Base-by-base conservation (phyloP, 2,888 invertebrate genomes). In the Hirtodrosophila cameraria region DNA sequence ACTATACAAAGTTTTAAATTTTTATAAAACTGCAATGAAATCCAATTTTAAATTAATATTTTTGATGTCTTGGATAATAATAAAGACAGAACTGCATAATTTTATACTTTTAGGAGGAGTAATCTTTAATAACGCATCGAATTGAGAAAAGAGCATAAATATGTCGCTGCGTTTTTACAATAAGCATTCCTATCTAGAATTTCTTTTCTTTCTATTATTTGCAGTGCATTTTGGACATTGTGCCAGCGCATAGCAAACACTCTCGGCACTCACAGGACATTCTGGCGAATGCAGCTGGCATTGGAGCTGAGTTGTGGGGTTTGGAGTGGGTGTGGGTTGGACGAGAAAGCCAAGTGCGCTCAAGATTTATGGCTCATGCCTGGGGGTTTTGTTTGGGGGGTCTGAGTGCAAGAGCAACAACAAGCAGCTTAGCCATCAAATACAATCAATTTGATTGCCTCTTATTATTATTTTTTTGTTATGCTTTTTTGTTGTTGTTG, bases 361-460 rank as follows among this genome's bases (percentile, higher is more conserved):
- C 49, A 79, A 85, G 80, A 80, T 80, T 80, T 80, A 80, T 85
- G 86, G 76, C 83, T 67, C 43, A 73, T 67, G 80, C 59, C 42
- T 27, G 28, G 46, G 50, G 45, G 43, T 41, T 49, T 55, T 62
- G 43, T 57, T 63, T 33, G 55, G 18, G 45, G 36, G 2, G 38
- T 28, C n/a, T n/a, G 43, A 31, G 2, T 12, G 33, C 25, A 28
- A 31, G 28, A 35, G 35, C 28, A 35, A 12, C 16, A 31, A 30
- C 39, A 52, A 39, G n/a, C 18, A 23, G 27, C 35, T 48, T 52
- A 49, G 75, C 83, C 69, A 80, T 82, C 86, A 82, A 79, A 85
- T 82, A 85, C 66, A 80, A 80, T 80, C 85, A 85, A 80, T 75
- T 82, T 80, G 80, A 80, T 85, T 85, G 85, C 72, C 75, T 69